Evolutionary conservation across 2,888 invertebrate genomes (phyloP).

Genomic region (Empis livida): DNA sequence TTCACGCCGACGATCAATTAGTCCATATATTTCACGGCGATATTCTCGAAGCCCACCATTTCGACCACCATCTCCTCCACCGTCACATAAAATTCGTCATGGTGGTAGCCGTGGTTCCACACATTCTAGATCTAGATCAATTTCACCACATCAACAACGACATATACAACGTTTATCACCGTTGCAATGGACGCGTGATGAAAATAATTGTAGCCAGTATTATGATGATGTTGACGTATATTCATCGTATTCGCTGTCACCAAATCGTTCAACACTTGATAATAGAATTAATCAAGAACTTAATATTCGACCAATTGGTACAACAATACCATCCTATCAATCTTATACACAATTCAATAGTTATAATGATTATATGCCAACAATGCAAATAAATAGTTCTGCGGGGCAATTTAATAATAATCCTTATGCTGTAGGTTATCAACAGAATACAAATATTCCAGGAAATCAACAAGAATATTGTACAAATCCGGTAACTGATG

Average conservation of each 20-base stretch:
- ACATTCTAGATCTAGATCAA: background rate
- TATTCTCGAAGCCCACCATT: background rate
- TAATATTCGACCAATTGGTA: constrained; percentile 11
- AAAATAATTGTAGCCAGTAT: background rate
- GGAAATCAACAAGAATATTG: no score
- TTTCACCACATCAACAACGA: background rate
- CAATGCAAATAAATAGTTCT: background rate
- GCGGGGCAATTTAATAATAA: no score
- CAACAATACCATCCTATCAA: background rate
- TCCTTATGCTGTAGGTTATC: no score
- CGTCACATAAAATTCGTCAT: background rate
- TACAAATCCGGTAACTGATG: no score
- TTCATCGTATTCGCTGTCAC: constrained; percentile 10
- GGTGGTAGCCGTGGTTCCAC: background rate
- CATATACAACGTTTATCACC: background rate
- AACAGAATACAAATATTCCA: no score
- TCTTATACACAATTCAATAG: background rate
- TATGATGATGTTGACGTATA: background rate
- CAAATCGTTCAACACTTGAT: constrained; percentile 21
- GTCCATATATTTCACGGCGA: background rate
- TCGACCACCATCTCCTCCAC: constrained; percentile 5
- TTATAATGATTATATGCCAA: background rate
- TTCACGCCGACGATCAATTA: background rate
- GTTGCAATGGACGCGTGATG: background rate
- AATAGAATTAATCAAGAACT: constrained; percentile 21